phyloP scores from a whole-genome alignment of 1,140 invertebrate genomes.

The Leptoteleia sp. region DNA sequence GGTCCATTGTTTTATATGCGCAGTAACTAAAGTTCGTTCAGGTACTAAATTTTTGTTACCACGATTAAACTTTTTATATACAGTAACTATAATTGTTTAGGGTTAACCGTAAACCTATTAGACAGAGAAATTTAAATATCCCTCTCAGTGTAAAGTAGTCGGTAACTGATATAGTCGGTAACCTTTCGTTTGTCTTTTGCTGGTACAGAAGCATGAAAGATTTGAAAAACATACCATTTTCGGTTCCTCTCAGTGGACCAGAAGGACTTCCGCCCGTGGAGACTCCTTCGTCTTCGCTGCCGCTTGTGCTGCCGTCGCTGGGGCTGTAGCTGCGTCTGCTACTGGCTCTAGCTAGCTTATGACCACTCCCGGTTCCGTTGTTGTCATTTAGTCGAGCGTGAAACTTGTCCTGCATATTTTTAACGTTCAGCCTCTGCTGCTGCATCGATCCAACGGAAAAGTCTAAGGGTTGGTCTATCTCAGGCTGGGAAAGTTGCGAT shows the following conservation, averaged over 20 bases:
- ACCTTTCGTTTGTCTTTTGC: too few species aligned
- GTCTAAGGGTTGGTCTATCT: slow-evolving; percentile 79
- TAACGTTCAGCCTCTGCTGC: slow-evolving; percentile 74
- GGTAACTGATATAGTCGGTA: too few species aligned
- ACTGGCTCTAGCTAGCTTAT: slow-evolving; percentile 66
- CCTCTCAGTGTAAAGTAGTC: too few species aligned
- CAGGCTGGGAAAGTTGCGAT: slow-evolving; percentile 66
- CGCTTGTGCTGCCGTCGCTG: slow-evolving; percentile 76
- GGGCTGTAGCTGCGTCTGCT: slow-evolving; percentile 77
- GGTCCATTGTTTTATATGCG: too few species aligned
- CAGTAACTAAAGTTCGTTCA: too few species aligned
- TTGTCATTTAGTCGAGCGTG: slow-evolving; percentile 74
- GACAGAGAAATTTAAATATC: too few species aligned
- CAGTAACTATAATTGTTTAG: too few species aligned
- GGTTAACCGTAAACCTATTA: too few species aligned
- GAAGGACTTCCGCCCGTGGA: slow-evolving; percentile 78
- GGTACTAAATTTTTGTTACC: too few species aligned
- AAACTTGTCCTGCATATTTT: slow-evolving; percentile 74
- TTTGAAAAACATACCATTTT: slow-evolving; percentile 73
- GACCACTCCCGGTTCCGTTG: slow-evolving; percentile 70
- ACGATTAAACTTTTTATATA: too few species aligned
- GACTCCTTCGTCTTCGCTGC: slow-evolving; percentile 79
- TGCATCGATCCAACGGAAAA: slow-evolving; percentile 79
- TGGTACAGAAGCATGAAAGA: too few species aligned
- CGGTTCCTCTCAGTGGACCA: slow-evolving; percentile 74